Evolutionary conservation across 2,797 vertebrate genomes (phyloP).

Genomic region (Poliocrania exsul): DNA sequence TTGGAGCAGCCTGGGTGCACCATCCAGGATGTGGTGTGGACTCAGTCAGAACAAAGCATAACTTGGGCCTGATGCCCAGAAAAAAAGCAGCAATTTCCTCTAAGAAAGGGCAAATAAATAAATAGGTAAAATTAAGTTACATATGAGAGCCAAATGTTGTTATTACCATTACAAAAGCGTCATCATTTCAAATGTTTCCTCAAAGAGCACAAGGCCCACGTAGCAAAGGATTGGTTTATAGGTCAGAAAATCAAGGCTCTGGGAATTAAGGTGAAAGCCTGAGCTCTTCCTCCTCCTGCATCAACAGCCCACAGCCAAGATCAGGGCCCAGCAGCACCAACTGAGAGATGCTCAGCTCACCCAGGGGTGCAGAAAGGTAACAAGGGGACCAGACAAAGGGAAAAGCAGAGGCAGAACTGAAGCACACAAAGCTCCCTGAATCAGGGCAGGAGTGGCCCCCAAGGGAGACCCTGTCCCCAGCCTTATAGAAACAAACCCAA

Average conservation of each 20-base stretch:
- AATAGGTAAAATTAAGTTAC: constrained; percentile 3
- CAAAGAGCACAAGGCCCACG: neutral
- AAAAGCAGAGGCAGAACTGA: neutral
- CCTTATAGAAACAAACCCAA: neutral
- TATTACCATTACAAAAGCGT: neutral
- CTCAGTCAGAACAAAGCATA: neutral
- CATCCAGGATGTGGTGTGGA: neutral
- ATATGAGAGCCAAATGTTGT: neutral
- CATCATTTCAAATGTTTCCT: neutral
- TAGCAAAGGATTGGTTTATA: neutral
- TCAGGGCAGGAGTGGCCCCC: neutral
- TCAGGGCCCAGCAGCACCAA: neutral
- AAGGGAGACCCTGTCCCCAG: neutral
- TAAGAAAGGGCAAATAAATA: constrained; percentile 53
- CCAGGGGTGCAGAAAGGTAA: neutral
- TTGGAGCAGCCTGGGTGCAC: neutral
- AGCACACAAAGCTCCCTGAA: neutral
- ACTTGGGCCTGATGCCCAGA: constrained; percentile 22
- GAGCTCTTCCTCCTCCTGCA: neutral
- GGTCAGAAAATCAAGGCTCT: neutral
- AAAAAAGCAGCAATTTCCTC: constrained; percentile 38
- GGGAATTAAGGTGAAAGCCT: neutral
- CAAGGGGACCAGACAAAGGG: neutral
- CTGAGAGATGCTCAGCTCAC: neutral
- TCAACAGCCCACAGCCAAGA: accelerated